phyloP scores from a whole-genome alignment of 2,888 invertebrate genomes.

The Serrognathus titanus region DNA sequence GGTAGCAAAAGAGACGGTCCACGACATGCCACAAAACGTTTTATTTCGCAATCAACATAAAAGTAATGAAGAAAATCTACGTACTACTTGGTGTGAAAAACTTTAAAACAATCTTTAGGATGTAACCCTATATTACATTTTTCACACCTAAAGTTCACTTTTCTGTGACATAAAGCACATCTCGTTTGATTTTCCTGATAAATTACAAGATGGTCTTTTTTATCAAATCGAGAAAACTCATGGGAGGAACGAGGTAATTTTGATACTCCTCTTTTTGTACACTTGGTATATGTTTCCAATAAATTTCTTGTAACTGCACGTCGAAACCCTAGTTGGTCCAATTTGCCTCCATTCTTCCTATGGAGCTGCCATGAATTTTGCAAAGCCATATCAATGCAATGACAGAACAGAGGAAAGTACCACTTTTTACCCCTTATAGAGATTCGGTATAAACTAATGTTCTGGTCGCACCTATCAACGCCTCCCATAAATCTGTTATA shows the following conservation, averaged over 20 bases:
- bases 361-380: conserved; percentile 31
- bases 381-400: conserved; percentile 25
- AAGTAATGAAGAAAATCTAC: too few species aligned
- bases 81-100: too few species aligned
- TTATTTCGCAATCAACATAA: too few species aligned
- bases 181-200: too few species aligned
- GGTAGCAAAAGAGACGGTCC: too few species aligned
- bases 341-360: conserved; percentile 22
- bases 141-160: too few species aligned
- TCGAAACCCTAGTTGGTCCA: conserved; percentile 29
- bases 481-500: conserved; percentile 27
- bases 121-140: too few species aligned
- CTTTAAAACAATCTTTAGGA: too few species aligned
- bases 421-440: conserved; percentile 31
- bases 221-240: not conserved
- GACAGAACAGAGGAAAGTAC: conserved; percentile 29
- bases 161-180: too few species aligned
- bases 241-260: not conserved
- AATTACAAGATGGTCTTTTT: conserved; percentile 2
- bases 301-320: not conserved
- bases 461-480: conserved; percentile 27
- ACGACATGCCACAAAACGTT: too few species aligned
- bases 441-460: conserved; percentile 27
- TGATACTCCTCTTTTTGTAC: not conserved
- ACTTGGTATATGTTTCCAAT: not conserved